These are phyloP conservation scores for Atta texana DNA, from an alignment of 1,140 invertebrate species.

Conservation along the genomic window DNA sequence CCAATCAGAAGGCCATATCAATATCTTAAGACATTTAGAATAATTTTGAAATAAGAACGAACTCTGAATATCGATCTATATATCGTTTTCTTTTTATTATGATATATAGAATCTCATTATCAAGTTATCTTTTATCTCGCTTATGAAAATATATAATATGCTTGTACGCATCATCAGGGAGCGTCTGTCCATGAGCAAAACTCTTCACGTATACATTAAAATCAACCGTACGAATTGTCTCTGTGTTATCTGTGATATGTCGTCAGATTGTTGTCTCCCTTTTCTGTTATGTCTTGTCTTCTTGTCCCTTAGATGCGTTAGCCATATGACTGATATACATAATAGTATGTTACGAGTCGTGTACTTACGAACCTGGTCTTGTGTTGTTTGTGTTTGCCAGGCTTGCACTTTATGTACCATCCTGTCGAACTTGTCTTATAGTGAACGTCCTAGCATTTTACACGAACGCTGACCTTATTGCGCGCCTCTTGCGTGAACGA, in stretches of 20 bases:
- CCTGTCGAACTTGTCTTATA: conserved; percentile 81
- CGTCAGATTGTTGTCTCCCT: conserved; percentile 81
- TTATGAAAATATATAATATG: conserved; percentile 13
- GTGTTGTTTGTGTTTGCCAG: conserved; percentile 84
- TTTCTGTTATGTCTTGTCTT: conserved; percentile 83
- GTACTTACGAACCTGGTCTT: conserved; percentile 79
- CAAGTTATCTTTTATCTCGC: background rate
- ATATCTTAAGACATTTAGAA: too few species aligned
- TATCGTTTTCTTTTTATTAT: background rate
- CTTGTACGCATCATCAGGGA: conserved; percentile 51
- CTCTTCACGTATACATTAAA: conserved; percentile 69
- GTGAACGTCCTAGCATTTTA: conserved; percentile 76
- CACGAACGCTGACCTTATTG: conserved; percentile 73
- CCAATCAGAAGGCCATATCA: too few species aligned
- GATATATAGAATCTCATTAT: conserved; percentile 2
- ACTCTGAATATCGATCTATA: too few species aligned
- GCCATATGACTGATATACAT: conserved; percentile 70
- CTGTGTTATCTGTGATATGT: conserved; percentile 84
- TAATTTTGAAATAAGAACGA: too few species aligned
- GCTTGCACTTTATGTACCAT: conserved; percentile 83
- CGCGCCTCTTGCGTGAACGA: conserved; percentile 75
- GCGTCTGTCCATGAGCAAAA: conserved; percentile 43
- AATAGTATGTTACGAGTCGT: conserved; percentile 78
- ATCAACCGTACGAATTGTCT: conserved; percentile 74
- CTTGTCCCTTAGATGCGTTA: conserved; percentile 82